Base-by-base conservation (phyloP, 1,140 invertebrate species). In the Drosophila bifasciata region DNA sequence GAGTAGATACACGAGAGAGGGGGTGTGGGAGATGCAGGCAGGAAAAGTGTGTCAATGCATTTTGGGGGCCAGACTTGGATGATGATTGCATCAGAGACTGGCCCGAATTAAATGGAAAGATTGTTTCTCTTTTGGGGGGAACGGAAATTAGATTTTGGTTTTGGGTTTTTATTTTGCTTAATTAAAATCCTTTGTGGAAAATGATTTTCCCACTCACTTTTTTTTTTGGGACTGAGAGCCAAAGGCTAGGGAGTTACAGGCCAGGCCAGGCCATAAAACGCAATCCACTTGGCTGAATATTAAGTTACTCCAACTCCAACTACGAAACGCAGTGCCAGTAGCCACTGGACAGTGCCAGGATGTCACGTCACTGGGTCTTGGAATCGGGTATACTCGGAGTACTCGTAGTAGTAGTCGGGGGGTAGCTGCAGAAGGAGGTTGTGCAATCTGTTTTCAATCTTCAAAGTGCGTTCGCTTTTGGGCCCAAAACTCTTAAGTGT, bases 111-210 rank as follows among this genome's bases (percentile, higher is more conserved):
- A 11, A 11, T 43, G 25, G 32, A 11, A 36, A 36, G 32, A 36
- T 43, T 41, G 15, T 53, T 51, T 67, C 41, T 16, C 36, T 39
- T 46, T 36, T 23, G 61, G 46, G 60, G 60, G 40, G 67, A 68
- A 77, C 81, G 81, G 83, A 86, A 88, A 86, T 86, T 78, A 75
- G 68, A 77, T 88, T 88, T 86, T 51, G 58, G 7, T 63, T 73
- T 51, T 51, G 58, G 7, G 28, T 28, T 28, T 28, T 28, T 28
- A 45, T 53, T 63, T 23, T 43, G 39, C 15, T 75, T 88, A 86
- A 86, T 86, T 88, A 86, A 86, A 88, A 81, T 86, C 83, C 81
- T 88, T 85, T 49, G 49, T 39, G 55, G 59, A 32, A 23, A 28
- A 40, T 50, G 56, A 39, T 66, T 67, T 67, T 21, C 19, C 61